These are phyloP conservation scores for Ladona fulva DNA, from an alignment of 1,140 invertebrate species.

Conservation along the genomic window DNA sequence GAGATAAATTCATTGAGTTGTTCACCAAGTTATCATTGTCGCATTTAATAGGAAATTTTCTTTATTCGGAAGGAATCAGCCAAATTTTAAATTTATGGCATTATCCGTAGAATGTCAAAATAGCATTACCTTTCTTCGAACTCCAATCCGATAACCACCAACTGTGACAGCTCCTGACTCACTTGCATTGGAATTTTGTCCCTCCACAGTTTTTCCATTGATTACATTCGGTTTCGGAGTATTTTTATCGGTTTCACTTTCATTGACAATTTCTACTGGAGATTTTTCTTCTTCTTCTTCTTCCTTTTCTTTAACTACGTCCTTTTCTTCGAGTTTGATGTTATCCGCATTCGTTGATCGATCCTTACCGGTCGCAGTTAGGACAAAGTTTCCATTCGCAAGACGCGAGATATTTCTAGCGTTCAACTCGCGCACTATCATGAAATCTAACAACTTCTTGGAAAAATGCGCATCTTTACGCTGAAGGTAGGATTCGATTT, in stretches of 20 bases:
- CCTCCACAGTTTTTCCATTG: not conserved
- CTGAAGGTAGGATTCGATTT: conserved; percentile 52
- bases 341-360: not conserved
- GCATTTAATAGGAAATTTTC: not conserved
- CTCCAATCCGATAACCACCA: conserved; percentile 19
- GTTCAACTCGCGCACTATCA: conserved; percentile 54
- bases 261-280: not conserved
- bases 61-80: not conserved
- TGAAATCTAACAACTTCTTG: conserved; percentile 51
- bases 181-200: not conserved
- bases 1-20: no score
- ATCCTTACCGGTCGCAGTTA: conserved; percentile 34
- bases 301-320: not conserved
- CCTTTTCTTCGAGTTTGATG: not conserved
- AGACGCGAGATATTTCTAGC: conserved; percentile 55
- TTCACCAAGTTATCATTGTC: not conserved
- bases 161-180: conserved; percentile 10
- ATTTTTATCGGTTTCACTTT: conserved; percentile 14
- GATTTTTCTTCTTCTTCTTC: not conserved
- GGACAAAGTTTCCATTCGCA: conserved; percentile 54
- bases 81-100: not conserved
- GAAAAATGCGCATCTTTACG: conserved; percentile 53
- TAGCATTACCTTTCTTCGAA: conserved; percentile 19
- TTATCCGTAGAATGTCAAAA: not conserved
- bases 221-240: not conserved